Conservation (phyloP, 92 coral and sea anemone species). For the Umimayanthus chanpuru region DNA sequence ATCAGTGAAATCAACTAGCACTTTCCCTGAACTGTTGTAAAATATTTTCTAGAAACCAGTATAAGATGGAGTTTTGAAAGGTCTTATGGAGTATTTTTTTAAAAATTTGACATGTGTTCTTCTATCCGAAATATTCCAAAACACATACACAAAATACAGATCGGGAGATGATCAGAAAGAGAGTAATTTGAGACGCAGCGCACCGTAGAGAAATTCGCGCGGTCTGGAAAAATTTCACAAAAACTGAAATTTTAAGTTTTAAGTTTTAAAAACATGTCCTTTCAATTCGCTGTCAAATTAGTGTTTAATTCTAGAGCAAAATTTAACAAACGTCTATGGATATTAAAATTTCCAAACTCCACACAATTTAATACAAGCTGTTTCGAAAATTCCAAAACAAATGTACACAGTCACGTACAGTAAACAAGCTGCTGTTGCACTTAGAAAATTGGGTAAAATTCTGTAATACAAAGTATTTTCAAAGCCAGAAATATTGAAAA, state of each 20-base stretch:
- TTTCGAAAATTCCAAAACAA: background rate
- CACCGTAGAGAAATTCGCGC: background rate
- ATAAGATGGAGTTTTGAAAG: background rate
- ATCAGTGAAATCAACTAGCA: background rate
- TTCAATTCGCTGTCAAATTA: background rate
- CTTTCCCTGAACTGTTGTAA: no score
- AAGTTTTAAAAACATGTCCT: background rate
- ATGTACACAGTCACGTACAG: background rate
- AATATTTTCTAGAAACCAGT: background rate
- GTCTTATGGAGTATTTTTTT: background rate
- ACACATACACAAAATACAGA: background rate
- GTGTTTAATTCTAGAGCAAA: background rate
- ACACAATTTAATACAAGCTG: background rate
- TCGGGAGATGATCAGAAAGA: background rate
- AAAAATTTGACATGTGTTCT: background rate
- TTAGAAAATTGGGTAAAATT: background rate
- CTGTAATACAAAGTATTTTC: background rate
- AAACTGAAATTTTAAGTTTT: background rate
- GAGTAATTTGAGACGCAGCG: background rate
- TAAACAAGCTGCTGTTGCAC: background rate
- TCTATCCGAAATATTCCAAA: background rate
- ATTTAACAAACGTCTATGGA: background rate
- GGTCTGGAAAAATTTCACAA: background rate
- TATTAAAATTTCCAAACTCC: background rate
- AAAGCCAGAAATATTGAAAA: background rate